These are phyloP conservation scores for Cyanistes caeruleus DNA, from an alignment of 2,113 vertebrate genomes.

Conservation along the genomic window DNA sequence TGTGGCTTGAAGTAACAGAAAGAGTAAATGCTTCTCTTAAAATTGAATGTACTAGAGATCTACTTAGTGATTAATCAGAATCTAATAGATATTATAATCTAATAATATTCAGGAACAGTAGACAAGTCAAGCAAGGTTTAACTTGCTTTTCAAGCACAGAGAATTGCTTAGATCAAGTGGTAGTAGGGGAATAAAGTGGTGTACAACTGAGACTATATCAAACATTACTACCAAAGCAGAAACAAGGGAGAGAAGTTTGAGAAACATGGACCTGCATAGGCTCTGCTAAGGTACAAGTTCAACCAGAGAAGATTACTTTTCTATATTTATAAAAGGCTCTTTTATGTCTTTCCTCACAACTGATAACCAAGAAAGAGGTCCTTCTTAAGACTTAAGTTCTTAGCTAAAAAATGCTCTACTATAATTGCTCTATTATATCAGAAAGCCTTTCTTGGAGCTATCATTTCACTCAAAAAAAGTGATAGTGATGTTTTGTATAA, in stretches of 20 bases:
- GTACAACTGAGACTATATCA: neutral
- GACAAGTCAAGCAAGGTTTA: neutral
- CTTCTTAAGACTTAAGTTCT: neutral
- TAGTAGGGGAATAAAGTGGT: neutral
- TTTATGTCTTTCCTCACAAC: neutral
- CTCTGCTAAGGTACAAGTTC: neutral
- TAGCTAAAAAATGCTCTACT: neutral
- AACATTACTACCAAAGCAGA: neutral
- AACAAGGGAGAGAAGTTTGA: neutral
- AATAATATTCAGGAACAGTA: neutral
- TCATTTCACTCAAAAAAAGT: neutral
- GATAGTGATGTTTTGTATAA: neutral
- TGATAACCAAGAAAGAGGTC: neutral
- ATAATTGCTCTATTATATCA: neutral
- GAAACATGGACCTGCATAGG: neutral
- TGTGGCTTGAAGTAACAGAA: neutral
- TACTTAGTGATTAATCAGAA: neutral
- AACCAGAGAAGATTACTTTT: neutral
- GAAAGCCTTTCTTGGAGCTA: neutral
- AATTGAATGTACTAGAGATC: neutral
- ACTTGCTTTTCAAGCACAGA: neutral
- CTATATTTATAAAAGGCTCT: neutral
- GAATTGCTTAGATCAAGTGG: neutral
- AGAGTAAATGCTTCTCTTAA: neutral
- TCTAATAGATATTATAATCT: neutral